Base-by-base conservation (phyloP, 2,113 vertebrate species). In the Oostethus manadensis region DNA sequence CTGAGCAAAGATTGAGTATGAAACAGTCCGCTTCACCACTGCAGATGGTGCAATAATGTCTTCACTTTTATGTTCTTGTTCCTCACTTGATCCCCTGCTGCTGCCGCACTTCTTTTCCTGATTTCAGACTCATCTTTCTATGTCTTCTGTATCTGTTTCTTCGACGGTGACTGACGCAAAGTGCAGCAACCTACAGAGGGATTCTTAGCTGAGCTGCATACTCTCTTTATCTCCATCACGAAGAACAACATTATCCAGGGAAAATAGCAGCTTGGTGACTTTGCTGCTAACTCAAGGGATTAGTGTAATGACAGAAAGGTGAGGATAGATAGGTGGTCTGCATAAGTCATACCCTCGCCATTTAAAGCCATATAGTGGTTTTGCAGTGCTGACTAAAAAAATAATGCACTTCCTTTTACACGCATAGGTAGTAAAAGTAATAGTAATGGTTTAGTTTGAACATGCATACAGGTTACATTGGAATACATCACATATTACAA, bases 281-380 rank as follows among this genome's bases (percentile, higher is more conserved):
- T 81, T 61, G 29, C 58, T 62, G 58, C 45, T 70, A 79, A 84
- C 66, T 78, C 18, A 45, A 51, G 48, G 71, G 75, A 84, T 85
- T 86, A 84, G 76, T 69, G 80, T 82, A 81, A 84, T 80, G 71
- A 72, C 71, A 73, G 68, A 79, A 78, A 80, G 73, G 77, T 62
- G 70, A 62, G 51, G 68, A 70, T 44, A 81, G 78, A 78, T 59
- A 66, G 74, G 79, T 83, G 71, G 78, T 35, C 79, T 57, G 62
- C 22, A 60, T 67, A 80, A 68, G 64, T 69, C 72, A 10, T n/a
- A 18, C 70, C 65, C 62, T 67, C 65, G 63, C 74, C 60, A 80
- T 81, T 84, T 74, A 81, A 68, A 75, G 70, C 65, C 59, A 77
- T 50, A 81, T 64, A 82, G 76, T 72, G 59, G 63, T 79, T 74